Evolutionary conservation across 1,140 invertebrate genomes (phyloP).

Genomic region (Plodia interpunctella): DNA sequence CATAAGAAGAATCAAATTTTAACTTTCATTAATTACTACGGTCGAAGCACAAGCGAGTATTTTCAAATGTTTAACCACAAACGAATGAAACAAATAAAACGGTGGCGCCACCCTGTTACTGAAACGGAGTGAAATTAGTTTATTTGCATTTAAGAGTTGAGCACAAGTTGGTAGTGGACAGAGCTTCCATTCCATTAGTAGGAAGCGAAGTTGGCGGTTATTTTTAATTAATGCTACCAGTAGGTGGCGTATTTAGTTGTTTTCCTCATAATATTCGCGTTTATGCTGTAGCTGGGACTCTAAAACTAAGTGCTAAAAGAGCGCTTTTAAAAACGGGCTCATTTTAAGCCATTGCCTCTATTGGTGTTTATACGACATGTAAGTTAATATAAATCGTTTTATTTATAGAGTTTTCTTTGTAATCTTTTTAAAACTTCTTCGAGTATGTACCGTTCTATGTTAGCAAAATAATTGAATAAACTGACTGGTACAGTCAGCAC

Average conservation of each 20-base stretch:
- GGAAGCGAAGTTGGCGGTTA: slow-evolving; percentile 40
- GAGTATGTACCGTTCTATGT: too few species aligned
- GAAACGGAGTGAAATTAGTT: slow-evolving; percentile 9
- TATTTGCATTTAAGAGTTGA: slow-evolving; percentile 28
- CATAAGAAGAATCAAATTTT: too few species aligned
- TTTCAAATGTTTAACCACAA: background rate
- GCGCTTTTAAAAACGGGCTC: background rate
- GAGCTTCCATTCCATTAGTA: slow-evolving; percentile 36
- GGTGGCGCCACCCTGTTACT: background rate
- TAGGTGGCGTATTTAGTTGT: slow-evolving; percentile 9
- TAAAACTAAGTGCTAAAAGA: slow-evolving; percentile 2
- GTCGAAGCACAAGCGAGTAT: background rate
- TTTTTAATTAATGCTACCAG: slow-evolving; percentile 53
- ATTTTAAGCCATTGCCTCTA: background rate
- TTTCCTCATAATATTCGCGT: background rate
- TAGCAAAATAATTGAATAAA: too few species aligned
- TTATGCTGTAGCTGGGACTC: slow-evolving; percentile 1
- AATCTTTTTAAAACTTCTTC: too few species aligned
- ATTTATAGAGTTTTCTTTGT: too few species aligned
- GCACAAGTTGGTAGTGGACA: slow-evolving; percentile 30
- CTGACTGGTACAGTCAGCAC: too few species aligned
- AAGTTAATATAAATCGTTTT: too few species aligned
- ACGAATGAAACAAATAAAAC: slow-evolving; percentile 1
- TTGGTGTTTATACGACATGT: too few species aligned
- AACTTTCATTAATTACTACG: too few species aligned